phyloP scores from a whole-genome alignment of 2,888 invertebrate species.

The Disparrhopalites patrizii region DNA sequence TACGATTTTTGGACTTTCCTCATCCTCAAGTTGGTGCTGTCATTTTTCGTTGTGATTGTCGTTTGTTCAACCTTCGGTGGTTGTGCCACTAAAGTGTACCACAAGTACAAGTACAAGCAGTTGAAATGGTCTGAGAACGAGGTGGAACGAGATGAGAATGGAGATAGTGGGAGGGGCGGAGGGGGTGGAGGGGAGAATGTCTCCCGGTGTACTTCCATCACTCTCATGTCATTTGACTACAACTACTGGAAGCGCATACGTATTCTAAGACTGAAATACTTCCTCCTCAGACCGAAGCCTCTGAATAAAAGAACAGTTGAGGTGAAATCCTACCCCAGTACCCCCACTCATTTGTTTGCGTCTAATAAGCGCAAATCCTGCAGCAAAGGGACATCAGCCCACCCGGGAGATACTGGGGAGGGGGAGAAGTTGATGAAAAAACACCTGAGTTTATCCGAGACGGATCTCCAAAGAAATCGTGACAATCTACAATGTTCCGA shows the following conservation, averaged over 20 bases:
- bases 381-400: background rate
- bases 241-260: slow-evolving; percentile 44
- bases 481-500: background rate
- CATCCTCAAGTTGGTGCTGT: slow-evolving; percentile 42
- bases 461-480: slow-evolving; percentile 8
- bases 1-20: slow-evolving; percentile 45
- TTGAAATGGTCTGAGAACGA: slow-evolving; percentile 43
- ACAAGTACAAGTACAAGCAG: slow-evolving; percentile 46
- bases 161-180: slow-evolving; percentile 18
- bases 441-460: slow-evolving; percentile 23
- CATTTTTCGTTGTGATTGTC: slow-evolving; percentile 38
- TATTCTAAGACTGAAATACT: slow-evolving; percentile 43
- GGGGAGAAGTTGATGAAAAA: slow-evolving; percentile 4
- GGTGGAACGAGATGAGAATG: slow-evolving; percentile 30
- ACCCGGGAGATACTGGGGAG: background rate
- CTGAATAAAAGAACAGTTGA: slow-evolving; percentile 30
- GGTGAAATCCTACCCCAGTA: slow-evolving; percentile 46
- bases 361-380: background rate
- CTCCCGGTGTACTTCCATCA: slow-evolving; percentile 46
- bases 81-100: slow-evolving; percentile 44
- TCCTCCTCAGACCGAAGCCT: slow-evolving; percentile 42
- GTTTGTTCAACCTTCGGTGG: slow-evolving; percentile 43
- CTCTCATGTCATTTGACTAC: slow-evolving; percentile 48
- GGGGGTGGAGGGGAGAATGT: slow-evolving; percentile 9
- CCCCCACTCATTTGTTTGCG: slow-evolving; percentile 30